These are phyloP conservation scores for Eurosta solidaginis DNA, from an alignment of 1,140 invertebrate genomes.

Conservation along the genomic window DNA sequence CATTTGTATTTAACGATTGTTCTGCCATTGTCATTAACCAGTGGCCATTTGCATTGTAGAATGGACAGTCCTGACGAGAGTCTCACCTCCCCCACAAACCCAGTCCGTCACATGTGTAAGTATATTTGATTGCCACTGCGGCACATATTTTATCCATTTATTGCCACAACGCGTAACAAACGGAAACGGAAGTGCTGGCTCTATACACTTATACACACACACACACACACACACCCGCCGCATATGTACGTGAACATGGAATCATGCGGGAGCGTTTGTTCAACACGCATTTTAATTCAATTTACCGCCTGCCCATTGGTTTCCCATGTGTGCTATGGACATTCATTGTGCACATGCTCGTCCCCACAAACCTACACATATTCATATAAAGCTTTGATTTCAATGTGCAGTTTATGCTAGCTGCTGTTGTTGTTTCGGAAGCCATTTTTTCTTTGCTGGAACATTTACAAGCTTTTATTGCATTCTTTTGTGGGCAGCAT, in stretches of 20 bases:
- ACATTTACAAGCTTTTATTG: not conserved
- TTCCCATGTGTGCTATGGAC: not conserved
- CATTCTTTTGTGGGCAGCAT: not conserved
- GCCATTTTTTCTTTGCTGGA: not conserved
- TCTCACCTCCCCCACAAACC: not conserved
- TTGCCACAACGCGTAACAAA: conserved; percentile 17
- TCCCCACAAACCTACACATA: not conserved
- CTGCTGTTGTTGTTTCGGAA: not conserved
- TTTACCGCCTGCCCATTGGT: conserved; percentile 1
- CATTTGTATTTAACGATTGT: conserved; percentile 25
- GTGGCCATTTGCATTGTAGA: not conserved
- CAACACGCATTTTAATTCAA: conserved; percentile 31
- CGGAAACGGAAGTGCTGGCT: conserved; percentile 4
- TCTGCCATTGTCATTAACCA: not conserved
- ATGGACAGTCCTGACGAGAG: not conserved
- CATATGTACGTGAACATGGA: no score
- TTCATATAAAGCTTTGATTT: no score
- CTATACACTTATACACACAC: not conserved
- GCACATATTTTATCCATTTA: conserved; percentile 31
- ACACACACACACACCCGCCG: not conserved
- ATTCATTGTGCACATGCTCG: not conserved
- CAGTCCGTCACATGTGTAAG: not conserved
- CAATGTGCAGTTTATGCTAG: not conserved
- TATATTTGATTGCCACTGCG: not conserved
- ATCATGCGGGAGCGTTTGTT: not conserved